phyloP scores from a whole-genome alignment of 2,797 vertebrate species.

The Scolopax bukidnonensis region DNA sequence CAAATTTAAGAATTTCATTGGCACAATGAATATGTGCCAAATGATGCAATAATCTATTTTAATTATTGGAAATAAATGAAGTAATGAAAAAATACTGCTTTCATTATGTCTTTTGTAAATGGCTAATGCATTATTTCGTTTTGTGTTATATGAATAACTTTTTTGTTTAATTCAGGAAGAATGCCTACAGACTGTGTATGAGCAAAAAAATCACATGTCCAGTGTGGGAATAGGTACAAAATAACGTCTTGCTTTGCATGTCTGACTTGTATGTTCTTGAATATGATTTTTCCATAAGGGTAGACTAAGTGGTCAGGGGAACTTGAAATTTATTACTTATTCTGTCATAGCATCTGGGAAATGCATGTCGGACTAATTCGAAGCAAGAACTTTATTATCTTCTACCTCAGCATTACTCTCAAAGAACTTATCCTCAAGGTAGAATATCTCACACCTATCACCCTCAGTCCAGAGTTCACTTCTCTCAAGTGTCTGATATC shows the following conservation, averaged over 20 bases:
- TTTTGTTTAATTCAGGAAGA: background rate
- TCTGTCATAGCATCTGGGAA: background rate
- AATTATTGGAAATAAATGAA: background rate
- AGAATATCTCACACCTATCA: background rate
- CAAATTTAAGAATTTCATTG: background rate
- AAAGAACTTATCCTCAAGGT: background rate
- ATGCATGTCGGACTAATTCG: background rate
- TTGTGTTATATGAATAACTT: background rate
- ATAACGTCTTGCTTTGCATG: background rate
- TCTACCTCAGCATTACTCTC: background rate
- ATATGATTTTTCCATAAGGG: background rate
- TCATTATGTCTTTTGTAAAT: background rate
- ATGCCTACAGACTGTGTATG: background rate
- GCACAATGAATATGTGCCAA: background rate
- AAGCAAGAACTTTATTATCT: background rate
- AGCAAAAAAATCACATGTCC: background rate
- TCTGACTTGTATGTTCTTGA: background rate
- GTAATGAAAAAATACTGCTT: background rate
- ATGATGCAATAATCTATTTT: background rate
- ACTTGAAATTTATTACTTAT: background rate
- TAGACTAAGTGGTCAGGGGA: background rate
- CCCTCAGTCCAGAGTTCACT: background rate
- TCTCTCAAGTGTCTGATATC: background rate
- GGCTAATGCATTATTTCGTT: background rate
- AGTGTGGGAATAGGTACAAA: background rate